Conservation (phyloP, 2,113 vertebrate species). For the Monopterus albus region DNA sequence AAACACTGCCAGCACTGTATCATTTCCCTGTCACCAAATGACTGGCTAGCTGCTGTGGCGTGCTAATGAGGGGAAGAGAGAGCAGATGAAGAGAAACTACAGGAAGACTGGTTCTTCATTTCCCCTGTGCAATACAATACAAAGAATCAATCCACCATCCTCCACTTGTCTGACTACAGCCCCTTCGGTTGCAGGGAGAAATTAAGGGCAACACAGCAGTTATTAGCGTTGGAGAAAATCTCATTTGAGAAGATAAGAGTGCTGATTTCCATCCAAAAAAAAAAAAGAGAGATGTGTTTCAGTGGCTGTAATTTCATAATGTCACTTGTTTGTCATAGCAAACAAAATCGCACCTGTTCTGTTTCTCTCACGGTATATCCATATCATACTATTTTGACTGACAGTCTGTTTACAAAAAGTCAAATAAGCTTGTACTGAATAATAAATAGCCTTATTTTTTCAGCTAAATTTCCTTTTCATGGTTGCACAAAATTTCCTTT, state of each 20-base stretch:
- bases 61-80: constrained; percentile 92
- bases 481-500: neutral
- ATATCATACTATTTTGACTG: neutral
- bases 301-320: constrained; percentile 51
- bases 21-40: constrained; percentile 99
- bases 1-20: constrained; percentile 93
- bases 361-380: neutral
- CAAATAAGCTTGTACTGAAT: neutral
- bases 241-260: constrained; percentile 61
- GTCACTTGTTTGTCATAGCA: constrained; percentile 42
- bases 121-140: constrained; percentile 90
- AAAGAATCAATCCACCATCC: constrained; percentile 88
- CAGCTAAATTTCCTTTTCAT: neutral
- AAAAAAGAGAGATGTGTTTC: constrained; percentile 10
- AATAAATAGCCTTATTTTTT: too few relatives aligned
- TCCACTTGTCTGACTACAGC: constrained; percentile 90
- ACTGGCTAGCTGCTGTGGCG: constrained; percentile 90
- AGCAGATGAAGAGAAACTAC: constrained; percentile 89
- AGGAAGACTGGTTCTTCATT: constrained; percentile 85
- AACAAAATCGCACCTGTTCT: constrained; percentile 33
- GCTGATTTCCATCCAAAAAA: constrained; percentile 33
- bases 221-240: constrained; percentile 69
- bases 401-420: neutral
- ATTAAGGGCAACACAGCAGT: constrained; percentile 93
- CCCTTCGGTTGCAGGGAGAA: constrained; percentile 92